phyloP scores from a whole-genome alignment of 2,888 invertebrate genomes.

The Drosophila picticornis region DNA sequence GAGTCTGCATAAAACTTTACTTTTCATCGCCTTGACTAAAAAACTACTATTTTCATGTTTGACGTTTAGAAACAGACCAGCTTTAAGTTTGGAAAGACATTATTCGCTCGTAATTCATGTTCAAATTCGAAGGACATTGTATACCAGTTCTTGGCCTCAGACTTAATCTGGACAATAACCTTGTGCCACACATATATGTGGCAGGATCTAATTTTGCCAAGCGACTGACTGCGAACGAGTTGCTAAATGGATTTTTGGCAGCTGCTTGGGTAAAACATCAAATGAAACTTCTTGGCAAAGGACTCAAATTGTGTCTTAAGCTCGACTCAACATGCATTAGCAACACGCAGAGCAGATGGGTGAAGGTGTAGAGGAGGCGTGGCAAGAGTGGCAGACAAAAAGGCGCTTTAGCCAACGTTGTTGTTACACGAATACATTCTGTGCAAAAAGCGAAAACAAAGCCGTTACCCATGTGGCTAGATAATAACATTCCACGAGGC shows the following conservation, averaged over 20 bases:
- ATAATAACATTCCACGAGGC: constrained; percentile 69
- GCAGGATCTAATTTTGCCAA: constrained; percentile 30
- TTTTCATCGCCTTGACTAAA: too few relatives aligned
- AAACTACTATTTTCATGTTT: background rate
- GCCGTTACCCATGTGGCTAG: constrained; percentile 79
- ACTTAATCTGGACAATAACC: background rate
- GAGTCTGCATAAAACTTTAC: background rate
- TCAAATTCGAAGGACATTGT: background rate
- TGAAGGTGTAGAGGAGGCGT: background rate
- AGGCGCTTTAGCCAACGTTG: constrained; percentile 58
- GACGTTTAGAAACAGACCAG: background rate
- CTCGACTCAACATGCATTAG: constrained; percentile 78
- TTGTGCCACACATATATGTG: background rate
- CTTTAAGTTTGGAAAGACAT: background rate
- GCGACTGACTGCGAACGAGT: constrained; percentile 51
- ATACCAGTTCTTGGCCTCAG: background rate
- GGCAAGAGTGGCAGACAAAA: constrained; percentile 33
- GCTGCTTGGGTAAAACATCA: constrained; percentile 55
- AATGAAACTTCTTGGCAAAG: constrained; percentile 62
- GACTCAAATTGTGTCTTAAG: constrained; percentile 76
- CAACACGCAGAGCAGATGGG: constrained; percentile 49
- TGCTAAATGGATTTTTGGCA: constrained; percentile 66
- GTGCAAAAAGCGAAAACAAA: constrained; percentile 60
- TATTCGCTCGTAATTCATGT: background rate
- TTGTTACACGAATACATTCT: constrained; percentile 57